phyloP scores from a whole-genome alignment of 2,888 invertebrate genomes.

The Sclerodermus sp. region DNA sequence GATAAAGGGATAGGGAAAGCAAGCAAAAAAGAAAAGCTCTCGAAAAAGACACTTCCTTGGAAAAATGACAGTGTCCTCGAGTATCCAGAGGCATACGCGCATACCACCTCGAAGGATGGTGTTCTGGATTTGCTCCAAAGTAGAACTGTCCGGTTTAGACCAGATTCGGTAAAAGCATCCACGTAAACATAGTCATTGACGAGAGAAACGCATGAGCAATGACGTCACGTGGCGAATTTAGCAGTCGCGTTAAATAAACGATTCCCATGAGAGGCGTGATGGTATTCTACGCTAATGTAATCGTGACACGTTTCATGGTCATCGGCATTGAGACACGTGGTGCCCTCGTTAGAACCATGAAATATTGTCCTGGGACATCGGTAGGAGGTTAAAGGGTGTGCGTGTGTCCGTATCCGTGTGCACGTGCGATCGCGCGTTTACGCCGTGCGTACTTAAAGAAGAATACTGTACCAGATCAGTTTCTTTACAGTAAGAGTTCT shows the following conservation, averaged over 20 bases:
- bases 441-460: too few relatives aligned
- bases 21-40: neutral
- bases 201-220: slow-evolving; percentile 10
- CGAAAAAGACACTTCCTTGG: too few relatives aligned
- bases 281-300: slow-evolving; percentile 9
- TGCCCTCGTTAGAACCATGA: neutral
- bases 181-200: slow-evolving; percentile 14
- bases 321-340: slow-evolving; percentile 4
- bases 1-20: neutral
- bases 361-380: too few relatives aligned
- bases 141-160: too few relatives aligned
- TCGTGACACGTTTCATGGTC: slow-evolving; percentile 12
- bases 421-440: too few relatives aligned
- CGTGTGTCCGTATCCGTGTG: too few relatives aligned
- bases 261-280: slow-evolving; percentile 13
- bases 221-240: slow-evolving; percentile 11
- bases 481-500: neutral
- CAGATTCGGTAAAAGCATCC: slow-evolving; percentile 6
- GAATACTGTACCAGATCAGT: neutral
- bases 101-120: too few relatives aligned
- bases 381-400: too few relatives aligned
- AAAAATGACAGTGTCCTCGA: too few relatives aligned
- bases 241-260: neutral
- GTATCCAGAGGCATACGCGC: too few relatives aligned
- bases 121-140: too few relatives aligned